Conservation (phyloP, 2,113 vertebrate genomes). For the Scophthalmus maximus region DNA sequence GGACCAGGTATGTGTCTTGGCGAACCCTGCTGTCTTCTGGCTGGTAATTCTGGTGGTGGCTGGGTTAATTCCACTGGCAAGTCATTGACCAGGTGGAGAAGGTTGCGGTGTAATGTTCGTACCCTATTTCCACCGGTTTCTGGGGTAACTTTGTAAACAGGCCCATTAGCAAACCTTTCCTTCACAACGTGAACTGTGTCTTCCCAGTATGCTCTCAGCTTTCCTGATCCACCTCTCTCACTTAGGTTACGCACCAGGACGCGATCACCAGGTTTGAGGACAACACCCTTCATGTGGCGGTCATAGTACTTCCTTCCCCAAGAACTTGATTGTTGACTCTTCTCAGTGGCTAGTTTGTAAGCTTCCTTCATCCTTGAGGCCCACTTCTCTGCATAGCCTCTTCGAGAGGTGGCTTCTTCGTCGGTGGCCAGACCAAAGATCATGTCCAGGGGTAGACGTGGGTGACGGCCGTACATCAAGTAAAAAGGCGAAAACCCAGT, state of each 20-base stretch:
- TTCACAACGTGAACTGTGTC: background rate
- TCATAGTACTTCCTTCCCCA: background rate
- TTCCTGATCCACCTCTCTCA: background rate
- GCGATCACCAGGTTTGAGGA: background rate
- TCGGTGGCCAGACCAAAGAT: too few relatives aligned
- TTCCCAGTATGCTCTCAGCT: background rate
- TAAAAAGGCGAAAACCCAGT: background rate
- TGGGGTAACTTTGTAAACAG: background rate
- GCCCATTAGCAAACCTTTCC: background rate
- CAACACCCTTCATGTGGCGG: background rate
- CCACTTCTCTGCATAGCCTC: too few relatives aligned
- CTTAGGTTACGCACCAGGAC: background rate
- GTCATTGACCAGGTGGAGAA: background rate
- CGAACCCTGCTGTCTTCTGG: too few relatives aligned
- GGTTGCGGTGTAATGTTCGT: background rate
- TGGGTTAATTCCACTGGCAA: background rate
- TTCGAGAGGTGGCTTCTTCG: too few relatives aligned
- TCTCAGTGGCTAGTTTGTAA: background rate
- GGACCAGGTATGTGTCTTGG: too few relatives aligned
- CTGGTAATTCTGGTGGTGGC: background rate
- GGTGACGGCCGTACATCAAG: background rate
- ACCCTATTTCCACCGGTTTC: background rate
- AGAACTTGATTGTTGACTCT: background rate
- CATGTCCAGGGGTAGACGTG: too few relatives aligned
- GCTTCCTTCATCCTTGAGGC: too few relatives aligned